phyloP scores from a whole-genome alignment of 2,113 vertebrate species.

The Nesogale talazaci region DNA sequence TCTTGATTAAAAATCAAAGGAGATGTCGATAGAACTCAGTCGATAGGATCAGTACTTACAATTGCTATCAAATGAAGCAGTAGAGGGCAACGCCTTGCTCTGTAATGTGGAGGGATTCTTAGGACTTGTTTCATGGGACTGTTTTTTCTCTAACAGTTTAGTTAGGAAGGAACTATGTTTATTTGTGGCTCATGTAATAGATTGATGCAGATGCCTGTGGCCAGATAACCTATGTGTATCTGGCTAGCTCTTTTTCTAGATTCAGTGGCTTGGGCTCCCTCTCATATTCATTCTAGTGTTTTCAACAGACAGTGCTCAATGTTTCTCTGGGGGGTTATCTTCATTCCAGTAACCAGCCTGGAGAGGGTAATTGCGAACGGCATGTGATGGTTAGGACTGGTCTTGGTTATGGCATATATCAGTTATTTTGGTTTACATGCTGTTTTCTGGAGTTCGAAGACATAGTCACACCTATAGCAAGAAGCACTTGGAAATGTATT shows the following conservation, averaged over 20 bases:
- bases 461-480: not conserved
- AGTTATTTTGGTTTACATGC: not conserved
- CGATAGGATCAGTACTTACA: not conserved
- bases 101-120: not conserved
- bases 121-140: not conserved
- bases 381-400: not conserved
- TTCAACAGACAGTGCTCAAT: not conserved
- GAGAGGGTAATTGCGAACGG: not conserved
- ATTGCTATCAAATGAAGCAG: constrained; percentile 63
- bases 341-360: not conserved
- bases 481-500: not conserved
- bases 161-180: not conserved
- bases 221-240: no score
- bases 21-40: not conserved
- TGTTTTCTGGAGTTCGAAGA: not conserved
- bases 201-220: not conserved
- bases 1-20: not conserved
- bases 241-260: not conserved
- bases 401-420: not conserved
- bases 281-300: no score
- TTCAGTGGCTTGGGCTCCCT: not conserved
- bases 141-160: not conserved
- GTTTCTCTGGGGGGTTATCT: not conserved
- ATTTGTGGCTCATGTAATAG: not conserved
- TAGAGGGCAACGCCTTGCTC: constrained; percentile 24